These are phyloP conservation scores for Hydropsyche tenuis DNA, from an alignment of 1,140 invertebrate genomes.

Conservation along the genomic window DNA sequence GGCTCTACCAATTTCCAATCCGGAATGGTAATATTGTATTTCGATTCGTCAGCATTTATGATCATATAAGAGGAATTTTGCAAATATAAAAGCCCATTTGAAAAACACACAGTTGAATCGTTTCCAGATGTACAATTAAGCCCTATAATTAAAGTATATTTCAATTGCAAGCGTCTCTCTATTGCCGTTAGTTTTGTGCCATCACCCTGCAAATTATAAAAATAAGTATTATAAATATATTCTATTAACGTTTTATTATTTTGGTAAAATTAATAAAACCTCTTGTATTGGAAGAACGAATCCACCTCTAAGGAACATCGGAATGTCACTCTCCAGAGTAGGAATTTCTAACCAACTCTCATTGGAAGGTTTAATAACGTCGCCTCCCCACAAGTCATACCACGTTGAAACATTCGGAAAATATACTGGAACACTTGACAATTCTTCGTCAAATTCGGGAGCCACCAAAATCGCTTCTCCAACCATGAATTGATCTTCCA, in stretches of 20 bases:
- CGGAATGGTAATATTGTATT: not conserved
- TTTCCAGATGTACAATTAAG: slow-evolving; percentile 7
- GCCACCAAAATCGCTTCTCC: slow-evolving; percentile 53
- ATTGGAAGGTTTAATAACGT: slow-evolving; percentile 38
- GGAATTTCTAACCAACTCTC: slow-evolving; percentile 49
- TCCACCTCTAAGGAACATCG: slow-evolving; percentile 53
- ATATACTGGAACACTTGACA: slow-evolving; percentile 50
- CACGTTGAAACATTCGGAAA: slow-evolving; percentile 51
- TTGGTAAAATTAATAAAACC: slow-evolving; percentile 25
- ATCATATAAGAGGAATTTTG: not conserved
- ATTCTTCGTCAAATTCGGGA: slow-evolving; percentile 50
- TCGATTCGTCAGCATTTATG: not conserved
- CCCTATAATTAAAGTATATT: slow-evolving; percentile 19
- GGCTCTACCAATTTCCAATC: not conserved
- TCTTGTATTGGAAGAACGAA: slow-evolving; percentile 52
- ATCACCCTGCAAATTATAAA: not conserved
- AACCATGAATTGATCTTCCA: slow-evolving; percentile 55
- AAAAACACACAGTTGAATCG: not conserved
- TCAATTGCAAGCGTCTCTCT: not conserved
- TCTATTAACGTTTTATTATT: not conserved
- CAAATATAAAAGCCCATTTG: slow-evolving; percentile 1
- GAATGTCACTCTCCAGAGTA: slow-evolving; percentile 52
- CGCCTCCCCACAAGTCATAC: slow-evolving; percentile 57
- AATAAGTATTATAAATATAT: slow-evolving; percentile 9
- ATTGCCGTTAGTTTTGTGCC: not conserved